Evolutionary conservation across 1,140 invertebrate species (phyloP).

Genomic region (Maniola jurtina): DNA sequence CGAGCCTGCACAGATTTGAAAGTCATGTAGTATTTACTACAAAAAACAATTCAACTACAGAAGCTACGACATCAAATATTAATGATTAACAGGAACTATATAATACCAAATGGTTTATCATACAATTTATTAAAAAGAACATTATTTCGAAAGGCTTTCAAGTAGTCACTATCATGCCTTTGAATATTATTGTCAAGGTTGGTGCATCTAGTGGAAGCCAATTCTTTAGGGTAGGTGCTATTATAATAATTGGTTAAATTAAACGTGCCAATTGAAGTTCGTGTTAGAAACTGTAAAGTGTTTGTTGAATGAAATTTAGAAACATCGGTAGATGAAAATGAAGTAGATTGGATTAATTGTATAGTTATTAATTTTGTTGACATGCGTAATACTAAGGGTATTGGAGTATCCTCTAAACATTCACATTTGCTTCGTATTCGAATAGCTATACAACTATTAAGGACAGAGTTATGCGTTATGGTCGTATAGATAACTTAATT

Average conservation of each 20-base stretch:
- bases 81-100: slow-evolving; percentile 44
- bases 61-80: slow-evolving; percentile 25
- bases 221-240: slow-evolving; percentile 63
- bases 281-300: slow-evolving; percentile 26
- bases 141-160: slow-evolving; percentile 35
- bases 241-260: slow-evolving; percentile 32
- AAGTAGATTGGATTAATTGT: slow-evolving; percentile 39
- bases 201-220: slow-evolving; percentile 70
- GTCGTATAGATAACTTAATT: not conserved
- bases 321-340: slow-evolving; percentile 18
- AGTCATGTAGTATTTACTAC: slow-evolving; percentile 18
- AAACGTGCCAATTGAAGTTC: slow-evolving; percentile 46
- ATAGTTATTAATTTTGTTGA: slow-evolving; percentile 36
- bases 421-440: not conserved
- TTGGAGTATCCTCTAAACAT: slow-evolving; percentile 14
- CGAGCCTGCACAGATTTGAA: slow-evolving; percentile 77
- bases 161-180: slow-evolving; percentile 48
- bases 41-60: not conserved
- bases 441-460: slow-evolving; percentile 38
- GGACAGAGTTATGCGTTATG: slow-evolving; percentile 44
- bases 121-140: slow-evolving; percentile 27
- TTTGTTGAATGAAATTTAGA: slow-evolving; percentile 12
- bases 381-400: slow-evolving; percentile 1
- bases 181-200: slow-evolving; percentile 29
- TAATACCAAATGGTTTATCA: slow-evolving; percentile 27